phyloP scores from a whole-genome alignment of 2,113 vertebrate genomes.

The Plecturocebus donacophilus region DNA sequence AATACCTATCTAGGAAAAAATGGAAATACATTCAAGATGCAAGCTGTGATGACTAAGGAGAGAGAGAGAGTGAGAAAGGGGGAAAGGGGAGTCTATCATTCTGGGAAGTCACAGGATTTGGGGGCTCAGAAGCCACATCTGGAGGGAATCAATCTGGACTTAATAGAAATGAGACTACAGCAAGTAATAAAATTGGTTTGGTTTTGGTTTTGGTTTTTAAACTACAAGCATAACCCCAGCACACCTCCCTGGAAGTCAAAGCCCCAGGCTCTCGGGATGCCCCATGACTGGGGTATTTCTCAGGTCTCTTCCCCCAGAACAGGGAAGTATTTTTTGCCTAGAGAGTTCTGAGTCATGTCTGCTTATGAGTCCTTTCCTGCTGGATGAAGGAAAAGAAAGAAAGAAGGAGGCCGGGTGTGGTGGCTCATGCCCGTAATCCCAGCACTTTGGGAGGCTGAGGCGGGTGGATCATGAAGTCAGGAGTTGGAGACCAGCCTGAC shows the following conservation, averaged over 20 bases:
- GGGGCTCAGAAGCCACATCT: neutral
- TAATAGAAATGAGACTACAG: neutral
- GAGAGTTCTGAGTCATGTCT: neutral
- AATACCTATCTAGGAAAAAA: neutral
- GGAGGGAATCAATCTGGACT: neutral
- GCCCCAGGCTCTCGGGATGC: fast-evolving
- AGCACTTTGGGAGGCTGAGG: no score
- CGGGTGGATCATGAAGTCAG: no score
- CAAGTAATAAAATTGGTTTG: neutral
- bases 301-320: neutral
- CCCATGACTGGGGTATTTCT: fast-evolving
- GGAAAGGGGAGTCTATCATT: fast-evolving
- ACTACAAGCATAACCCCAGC: neutral
- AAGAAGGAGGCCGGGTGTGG: neutral
- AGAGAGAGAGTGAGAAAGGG: neutral
- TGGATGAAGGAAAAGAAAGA: neutral
- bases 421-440: no score
- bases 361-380: neutral
- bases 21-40: fast-evolving
- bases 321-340: neutral
- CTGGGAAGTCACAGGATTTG: neutral
- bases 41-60: neutral
- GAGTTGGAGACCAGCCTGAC: no score
- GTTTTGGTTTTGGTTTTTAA: neutral
- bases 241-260: neutral